A percentile compares a stretch with the other conserved stretches of the same genome.
These are phyloP conservation scores for Lepus timidus DNA, from an alignment of 2,113 vertebrate genomes.

Conservation along the genomic window DNA sequence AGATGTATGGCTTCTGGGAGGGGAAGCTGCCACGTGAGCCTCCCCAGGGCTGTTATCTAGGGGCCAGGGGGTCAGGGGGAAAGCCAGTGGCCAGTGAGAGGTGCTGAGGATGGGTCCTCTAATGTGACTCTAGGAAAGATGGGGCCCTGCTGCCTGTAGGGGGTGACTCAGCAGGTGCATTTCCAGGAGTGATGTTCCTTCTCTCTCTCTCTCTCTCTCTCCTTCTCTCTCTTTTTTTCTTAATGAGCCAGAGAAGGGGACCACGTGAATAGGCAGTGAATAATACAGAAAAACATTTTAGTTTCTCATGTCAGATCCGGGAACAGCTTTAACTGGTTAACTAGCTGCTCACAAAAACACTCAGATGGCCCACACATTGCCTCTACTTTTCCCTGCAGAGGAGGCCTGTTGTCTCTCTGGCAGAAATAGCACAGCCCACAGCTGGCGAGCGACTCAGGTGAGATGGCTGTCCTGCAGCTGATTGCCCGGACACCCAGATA, in stretches of 20 bases:
- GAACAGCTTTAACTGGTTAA: neutral
- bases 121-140: no score
- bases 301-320: neutral
- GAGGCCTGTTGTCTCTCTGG: neutral
- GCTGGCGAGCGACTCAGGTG: neutral
- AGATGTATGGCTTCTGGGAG: neutral
- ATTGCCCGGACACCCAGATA: neutral
- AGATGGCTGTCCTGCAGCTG: neutral
- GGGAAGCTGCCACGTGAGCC: no score
- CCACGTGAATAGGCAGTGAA: neutral
- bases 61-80: neutral
- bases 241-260: neutral
- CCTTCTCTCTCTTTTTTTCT: neutral
- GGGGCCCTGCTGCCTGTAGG: neutral
- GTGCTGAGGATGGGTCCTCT: neutral
- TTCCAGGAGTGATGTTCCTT: neutral
- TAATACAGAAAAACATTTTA: neutral
- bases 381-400: neutral
- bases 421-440: neutral
- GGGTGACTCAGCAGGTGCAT: constrained; percentile 43
- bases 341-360: neutral
- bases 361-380: no score
- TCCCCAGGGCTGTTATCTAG: neutral
- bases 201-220: neutral
- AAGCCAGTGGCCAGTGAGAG: accelerated